phyloP scores from a whole-genome alignment of 92 coral and sea anemone species.

The Palythoa grandis region DNA sequence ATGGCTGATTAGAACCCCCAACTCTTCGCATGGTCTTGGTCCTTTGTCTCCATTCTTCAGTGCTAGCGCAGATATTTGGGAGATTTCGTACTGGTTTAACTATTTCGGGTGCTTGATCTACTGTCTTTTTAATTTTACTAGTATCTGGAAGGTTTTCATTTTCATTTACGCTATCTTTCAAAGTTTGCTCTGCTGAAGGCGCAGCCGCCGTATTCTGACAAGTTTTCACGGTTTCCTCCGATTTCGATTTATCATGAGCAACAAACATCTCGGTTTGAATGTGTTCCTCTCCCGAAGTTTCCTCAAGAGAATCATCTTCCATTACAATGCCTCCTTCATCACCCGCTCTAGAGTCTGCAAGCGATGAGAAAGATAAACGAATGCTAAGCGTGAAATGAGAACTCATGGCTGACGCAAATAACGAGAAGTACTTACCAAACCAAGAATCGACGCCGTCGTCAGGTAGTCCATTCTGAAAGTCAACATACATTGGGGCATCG shows the following conservation, averaged over 20 bases:
- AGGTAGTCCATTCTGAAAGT: slow-evolving; percentile 52
- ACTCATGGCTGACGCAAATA: neutral
- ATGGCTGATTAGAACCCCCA: slow-evolving; percentile 9
- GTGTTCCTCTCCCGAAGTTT: slow-evolving; percentile 38
- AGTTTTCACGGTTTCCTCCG: slow-evolving; percentile 2
- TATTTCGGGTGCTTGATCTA: slow-evolving; percentile 2
- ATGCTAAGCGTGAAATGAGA: neutral
- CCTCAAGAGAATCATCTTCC: slow-evolving; percentile 58
- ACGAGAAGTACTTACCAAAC: slow-evolving; percentile 81
- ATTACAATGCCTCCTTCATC: slow-evolving; percentile 78
- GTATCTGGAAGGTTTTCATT: slow-evolving; percentile 20
- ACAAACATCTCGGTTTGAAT: neutral
- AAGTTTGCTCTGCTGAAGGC: slow-evolving; percentile 1
- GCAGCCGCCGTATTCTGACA: neutral
- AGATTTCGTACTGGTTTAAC: slow-evolving; percentile 29
- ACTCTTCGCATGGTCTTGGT: slow-evolving; percentile 35
- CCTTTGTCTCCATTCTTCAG: slow-evolving; percentile 26
- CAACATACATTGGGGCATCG: slow-evolving; percentile 97
- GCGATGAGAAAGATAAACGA: neutral
- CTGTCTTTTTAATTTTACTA: neutral
- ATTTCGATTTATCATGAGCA: neutral
- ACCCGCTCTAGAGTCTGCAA: slow-evolving; percentile 69
- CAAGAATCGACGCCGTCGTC: slow-evolving; percentile 76
- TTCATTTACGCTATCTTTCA: neutral
- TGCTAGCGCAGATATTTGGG: slow-evolving; percentile 34